Evolutionary conservation across 2,113 vertebrate species (phyloP).

Genomic region (Acanthochromis polyacanthus): DNA sequence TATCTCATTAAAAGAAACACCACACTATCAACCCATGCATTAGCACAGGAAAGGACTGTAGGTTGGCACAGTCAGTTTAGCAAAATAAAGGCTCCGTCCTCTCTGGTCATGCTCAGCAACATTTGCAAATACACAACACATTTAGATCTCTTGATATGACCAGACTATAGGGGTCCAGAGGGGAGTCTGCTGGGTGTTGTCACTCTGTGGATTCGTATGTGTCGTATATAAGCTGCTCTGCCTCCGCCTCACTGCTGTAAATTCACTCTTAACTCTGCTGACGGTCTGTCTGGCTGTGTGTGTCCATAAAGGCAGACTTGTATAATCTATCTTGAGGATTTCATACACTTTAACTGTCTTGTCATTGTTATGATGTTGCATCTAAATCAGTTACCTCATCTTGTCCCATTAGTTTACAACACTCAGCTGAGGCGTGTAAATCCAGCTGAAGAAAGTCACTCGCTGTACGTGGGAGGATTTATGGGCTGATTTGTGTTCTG

Average conservation of each 20-base stretch:
- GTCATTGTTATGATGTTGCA: conserved; percentile 11
- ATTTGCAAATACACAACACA: background rate
- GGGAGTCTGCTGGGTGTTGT: conserved; percentile 23
- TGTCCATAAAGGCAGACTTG: background rate
- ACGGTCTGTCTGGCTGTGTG: background rate
- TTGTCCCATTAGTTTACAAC: conserved; percentile 6
- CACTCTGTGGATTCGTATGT: conserved; percentile 36
- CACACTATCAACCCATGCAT: too few relatives aligned
- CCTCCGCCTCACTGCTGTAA: conserved; percentile 32
- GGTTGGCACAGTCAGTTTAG: too few relatives aligned
- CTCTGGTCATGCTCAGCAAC: background rate
- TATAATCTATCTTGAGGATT: conserved; percentile 14
- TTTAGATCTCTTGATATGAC: background rate
- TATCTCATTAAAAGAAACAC: too few relatives aligned
- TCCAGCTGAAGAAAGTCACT: background rate
- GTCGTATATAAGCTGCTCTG: conserved; percentile 5
- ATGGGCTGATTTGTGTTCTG: background rate
- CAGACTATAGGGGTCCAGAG: background rate
- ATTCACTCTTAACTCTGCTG: conserved; percentile 7
- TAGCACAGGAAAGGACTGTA: too few relatives aligned
- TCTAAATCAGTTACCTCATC: conserved; percentile 22
- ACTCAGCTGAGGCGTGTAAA: background rate
- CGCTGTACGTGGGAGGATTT: too few relatives aligned
- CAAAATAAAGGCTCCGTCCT: background rate
- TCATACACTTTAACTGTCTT: conserved; percentile 30